Conservation (phyloP, 2,797 vertebrate genomes). For the Rhabdophis nuchalis region DNA sequence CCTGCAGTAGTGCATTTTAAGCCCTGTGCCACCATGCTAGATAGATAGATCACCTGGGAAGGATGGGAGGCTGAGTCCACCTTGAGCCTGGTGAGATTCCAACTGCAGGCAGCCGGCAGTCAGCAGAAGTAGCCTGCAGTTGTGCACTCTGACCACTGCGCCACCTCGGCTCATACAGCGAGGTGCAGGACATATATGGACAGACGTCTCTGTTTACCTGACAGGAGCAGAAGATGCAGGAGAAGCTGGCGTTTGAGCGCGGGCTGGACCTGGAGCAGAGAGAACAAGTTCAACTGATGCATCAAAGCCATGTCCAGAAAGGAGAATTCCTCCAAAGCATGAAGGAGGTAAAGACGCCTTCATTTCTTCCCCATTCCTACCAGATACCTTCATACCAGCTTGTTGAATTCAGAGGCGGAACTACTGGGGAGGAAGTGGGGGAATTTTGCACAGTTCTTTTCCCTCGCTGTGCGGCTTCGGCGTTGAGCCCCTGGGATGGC, state of each 20-base stretch:
- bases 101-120: no score
- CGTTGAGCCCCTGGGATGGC: not conserved
- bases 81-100: no score
- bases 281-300: constrained; percentile 81
- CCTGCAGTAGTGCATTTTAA: no score
- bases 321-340: constrained; percentile 85
- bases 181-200: no score
- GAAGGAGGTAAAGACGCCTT: constrained; percentile 72
- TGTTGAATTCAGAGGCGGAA: not conserved
- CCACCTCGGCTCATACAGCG: no score
- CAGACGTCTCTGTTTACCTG: not conserved
- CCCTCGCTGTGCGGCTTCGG: not conserved
- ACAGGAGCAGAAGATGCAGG: constrained; percentile 84
- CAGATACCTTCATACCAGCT: not conserved
- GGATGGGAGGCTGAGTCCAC: no score
- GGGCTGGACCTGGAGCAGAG: constrained; percentile 79
- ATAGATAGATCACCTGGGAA: no score
- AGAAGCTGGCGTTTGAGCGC: constrained; percentile 89
- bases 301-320: constrained; percentile 79
- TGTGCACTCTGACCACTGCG: no score
- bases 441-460: not conserved
- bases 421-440: no score
- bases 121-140: no score
- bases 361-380: not conserved
- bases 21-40: no score